phyloP scores from a whole-genome alignment of 2,888 invertebrate genomes.

The Subacronicta megacephala region DNA sequence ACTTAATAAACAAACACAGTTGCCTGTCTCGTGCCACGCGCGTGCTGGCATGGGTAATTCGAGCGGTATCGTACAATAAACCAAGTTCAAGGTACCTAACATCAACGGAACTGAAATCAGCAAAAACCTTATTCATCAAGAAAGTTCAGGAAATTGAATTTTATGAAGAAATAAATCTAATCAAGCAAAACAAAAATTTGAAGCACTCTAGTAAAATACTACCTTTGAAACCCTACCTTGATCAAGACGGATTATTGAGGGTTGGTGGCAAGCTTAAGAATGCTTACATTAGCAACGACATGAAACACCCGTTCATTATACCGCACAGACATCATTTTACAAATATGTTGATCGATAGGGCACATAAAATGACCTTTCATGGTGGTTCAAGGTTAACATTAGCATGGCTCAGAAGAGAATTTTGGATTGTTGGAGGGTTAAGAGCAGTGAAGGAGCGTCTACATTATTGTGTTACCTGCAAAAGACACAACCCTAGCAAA shows the following conservation, averaged over 20 bases:
- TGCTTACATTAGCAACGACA: slow-evolving; percentile 13
- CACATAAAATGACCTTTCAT: slow-evolving; percentile 23
- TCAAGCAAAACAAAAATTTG: slow-evolving; percentile 13
- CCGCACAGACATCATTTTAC: slow-evolving; percentile 19
- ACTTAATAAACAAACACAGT: background rate
- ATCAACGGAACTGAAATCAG: too few relatives aligned
- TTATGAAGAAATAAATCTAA: slow-evolving; percentile 28
- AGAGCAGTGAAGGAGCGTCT: slow-evolving; percentile 22
- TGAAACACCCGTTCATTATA: slow-evolving; percentile 28
- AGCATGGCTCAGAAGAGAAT: slow-evolving; percentile 22
- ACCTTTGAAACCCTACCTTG: slow-evolving; percentile 37
- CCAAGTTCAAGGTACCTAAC: too few relatives aligned
- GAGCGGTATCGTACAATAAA: too few relatives aligned
- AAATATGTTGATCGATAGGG: slow-evolving; percentile 23
- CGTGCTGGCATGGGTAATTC: too few relatives aligned
- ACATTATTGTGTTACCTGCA: slow-evolving; percentile 21
- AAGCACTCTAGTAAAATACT: slow-evolving; percentile 25
- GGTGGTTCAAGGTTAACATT: slow-evolving; percentile 24
- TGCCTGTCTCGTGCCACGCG: too few relatives aligned
- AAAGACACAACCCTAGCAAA: slow-evolving; percentile 7
- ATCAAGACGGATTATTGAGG: slow-evolving; percentile 28
- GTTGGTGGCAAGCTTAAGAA: slow-evolving; percentile 27
- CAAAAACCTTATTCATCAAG: slow-evolving; percentile 20
- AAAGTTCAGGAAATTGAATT: slow-evolving; percentile 28
- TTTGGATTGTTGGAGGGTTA: slow-evolving; percentile 34